Evolutionary conservation across 2,888 invertebrate species (phyloP).

Genomic region (Drosophila recens): DNA sequence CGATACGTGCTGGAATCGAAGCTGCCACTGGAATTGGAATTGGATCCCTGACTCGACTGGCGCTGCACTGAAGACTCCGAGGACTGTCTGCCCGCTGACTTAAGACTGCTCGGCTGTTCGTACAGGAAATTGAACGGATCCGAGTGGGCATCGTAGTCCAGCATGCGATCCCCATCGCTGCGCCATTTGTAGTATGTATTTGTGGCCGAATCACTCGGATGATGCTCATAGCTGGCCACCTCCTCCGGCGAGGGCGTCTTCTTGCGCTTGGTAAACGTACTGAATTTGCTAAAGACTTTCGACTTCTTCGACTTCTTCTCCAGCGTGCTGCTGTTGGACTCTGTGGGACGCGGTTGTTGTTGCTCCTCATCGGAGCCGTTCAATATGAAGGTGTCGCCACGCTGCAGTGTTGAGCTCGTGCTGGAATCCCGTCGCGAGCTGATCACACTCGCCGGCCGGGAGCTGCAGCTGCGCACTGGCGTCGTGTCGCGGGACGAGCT

Average conservation of each 20-base stretch:
- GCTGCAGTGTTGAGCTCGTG: conserved; percentile 79
- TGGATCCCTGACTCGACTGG: conserved; percentile 54
- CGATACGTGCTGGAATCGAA: conserved; percentile 83
- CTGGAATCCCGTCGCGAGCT: conserved; percentile 77
- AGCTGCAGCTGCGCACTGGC: conserved; percentile 71
- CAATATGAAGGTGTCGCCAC: conserved; percentile 84
- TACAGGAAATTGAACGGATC: conserved; percentile 84
- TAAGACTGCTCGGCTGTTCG: conserved; percentile 77
- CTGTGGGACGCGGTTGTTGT: conserved; percentile 18
- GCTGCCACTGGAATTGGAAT: conserved; percentile 62
- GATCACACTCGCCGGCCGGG: conserved; percentile 76
- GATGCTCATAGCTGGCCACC: conserved; percentile 74
- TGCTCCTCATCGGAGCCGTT: conserved; percentile 65
- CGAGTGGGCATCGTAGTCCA: conserved; percentile 80
- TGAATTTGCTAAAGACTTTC: conserved; percentile 83
- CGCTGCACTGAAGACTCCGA: conserved; percentile 45
- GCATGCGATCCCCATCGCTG: conserved; percentile 76
- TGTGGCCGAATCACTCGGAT: conserved; percentile 82
- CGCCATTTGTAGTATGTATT: conserved; percentile 84
- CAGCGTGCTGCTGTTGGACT: conserved; percentile 77
- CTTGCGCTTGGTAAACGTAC: conserved; percentile 84
- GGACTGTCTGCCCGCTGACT: conserved; percentile 25
- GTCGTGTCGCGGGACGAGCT: conserved; percentile 84
- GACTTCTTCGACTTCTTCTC: conserved; percentile 83
- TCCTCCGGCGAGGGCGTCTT: conserved; percentile 76